A percentile compares a stretch with the other conserved stretches of the same genome.
Conservation (phyloP, 2,888 invertebrate genomes). For the Agrotis exclamationis region DNA sequence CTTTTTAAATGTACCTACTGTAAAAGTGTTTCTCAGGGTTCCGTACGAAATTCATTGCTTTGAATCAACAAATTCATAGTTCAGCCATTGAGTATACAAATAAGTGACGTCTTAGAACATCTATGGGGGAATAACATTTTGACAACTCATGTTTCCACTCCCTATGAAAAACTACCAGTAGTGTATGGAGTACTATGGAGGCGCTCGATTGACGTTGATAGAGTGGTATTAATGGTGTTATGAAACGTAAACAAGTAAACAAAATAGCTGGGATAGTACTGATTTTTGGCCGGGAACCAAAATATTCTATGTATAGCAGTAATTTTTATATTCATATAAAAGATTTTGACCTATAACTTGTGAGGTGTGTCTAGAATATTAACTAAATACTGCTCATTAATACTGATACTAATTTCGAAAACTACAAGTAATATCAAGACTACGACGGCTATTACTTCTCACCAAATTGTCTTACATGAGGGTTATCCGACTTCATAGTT, state of each 20-base stretch:
- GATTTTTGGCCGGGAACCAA: not conserved
- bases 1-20: slow-evolving; percentile 7
- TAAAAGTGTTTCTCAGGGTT: slow-evolving; percentile 6
- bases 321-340: not conserved
- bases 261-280: not conserved
- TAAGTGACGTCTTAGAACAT: too few species aligned
- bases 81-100: too few species aligned
- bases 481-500: slow-evolving; percentile 17
- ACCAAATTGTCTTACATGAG: slow-evolving; percentile 45
- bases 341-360: not conserved
- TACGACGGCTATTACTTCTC: slow-evolving; percentile 19
- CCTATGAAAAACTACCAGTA: too few species aligned
- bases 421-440: slow-evolving; percentile 15
- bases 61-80: too few species aligned
- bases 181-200: too few species aligned
- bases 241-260: too few species aligned
- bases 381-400: not conserved
- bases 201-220: too few species aligned
- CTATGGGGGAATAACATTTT: too few species aligned
- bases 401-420: not conserved
- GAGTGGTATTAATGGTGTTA: too few species aligned
- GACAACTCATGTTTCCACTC: too few species aligned
- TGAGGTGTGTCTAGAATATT: not conserved
- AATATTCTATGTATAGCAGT: not conserved
- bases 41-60: too few species aligned